phyloP scores from a whole-genome alignment of 2,888 invertebrate species.

The Serrognathus titanus region DNA sequence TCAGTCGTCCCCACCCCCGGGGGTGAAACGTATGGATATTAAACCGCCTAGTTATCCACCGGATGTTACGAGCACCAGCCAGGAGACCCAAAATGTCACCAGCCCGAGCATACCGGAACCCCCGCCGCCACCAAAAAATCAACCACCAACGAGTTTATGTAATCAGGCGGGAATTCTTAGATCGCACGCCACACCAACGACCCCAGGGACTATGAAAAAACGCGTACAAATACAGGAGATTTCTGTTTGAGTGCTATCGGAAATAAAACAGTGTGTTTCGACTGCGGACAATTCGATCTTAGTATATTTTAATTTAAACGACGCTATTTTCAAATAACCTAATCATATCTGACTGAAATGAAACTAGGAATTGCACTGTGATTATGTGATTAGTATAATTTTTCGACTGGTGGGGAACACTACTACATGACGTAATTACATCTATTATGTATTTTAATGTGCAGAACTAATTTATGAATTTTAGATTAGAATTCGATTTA shows the following conservation, averaged over 20 bases:
- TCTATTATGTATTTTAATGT: too few relatives aligned
- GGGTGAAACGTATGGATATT: conserved; percentile 53
- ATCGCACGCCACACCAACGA: conserved; percentile 59
- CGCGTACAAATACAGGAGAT: conserved; percentile 91
- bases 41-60: conserved; percentile 40
- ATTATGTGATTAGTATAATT: conserved; percentile 21
- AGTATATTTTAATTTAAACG: too few relatives aligned
- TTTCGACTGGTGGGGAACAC: too few relatives aligned
- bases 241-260: conserved; percentile 64
- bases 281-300: not conserved
- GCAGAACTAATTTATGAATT: too few relatives aligned
- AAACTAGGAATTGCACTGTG: conserved; percentile 37
- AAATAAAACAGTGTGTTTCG: not conserved
- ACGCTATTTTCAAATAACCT: conserved; percentile 18
- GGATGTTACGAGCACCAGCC: conserved; percentile 44
- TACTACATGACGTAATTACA: too few relatives aligned
- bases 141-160: conserved; percentile 42
- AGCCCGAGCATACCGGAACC: conserved; percentile 58
- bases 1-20: conserved; percentile 56
- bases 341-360: conserved; percentile 29
- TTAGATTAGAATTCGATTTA: too few relatives aligned
- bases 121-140: conserved; percentile 59
- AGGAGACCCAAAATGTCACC: conserved; percentile 27
- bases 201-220: conserved; percentile 79
- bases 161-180: conserved; percentile 60